Conservation (phyloP, 2,888 invertebrate genomes). For the Leucoma salicis region DNA sequence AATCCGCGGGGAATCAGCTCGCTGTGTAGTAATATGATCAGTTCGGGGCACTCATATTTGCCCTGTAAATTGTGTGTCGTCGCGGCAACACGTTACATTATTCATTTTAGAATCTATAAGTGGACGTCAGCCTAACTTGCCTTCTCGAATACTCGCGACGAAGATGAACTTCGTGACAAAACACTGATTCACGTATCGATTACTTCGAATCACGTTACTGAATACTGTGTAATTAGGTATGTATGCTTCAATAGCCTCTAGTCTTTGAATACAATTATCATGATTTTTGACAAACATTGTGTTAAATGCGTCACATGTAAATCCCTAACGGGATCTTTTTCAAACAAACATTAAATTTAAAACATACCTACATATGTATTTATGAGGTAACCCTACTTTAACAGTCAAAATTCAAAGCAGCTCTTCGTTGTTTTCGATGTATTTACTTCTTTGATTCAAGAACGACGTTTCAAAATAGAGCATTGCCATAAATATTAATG, state of each 20-base stretch:
- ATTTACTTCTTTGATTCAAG: slow-evolving; percentile 26
- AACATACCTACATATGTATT: slow-evolving; percentile 23
- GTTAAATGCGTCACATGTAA: slow-evolving; percentile 14
- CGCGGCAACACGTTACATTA: slow-evolving; percentile 57
- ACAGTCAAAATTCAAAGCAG: slow-evolving; percentile 29
- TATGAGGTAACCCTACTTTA: slow-evolving; percentile 23
- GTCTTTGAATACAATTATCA: slow-evolving; percentile 11
- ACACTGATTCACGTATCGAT: slow-evolving; percentile 48
- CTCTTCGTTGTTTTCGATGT: slow-evolving; percentile 25
- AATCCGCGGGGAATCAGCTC: slow-evolving; percentile 77
- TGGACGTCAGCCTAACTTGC: slow-evolving; percentile 36
- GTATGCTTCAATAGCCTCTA: slow-evolving; percentile 21
- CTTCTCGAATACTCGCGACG: slow-evolving; percentile 43
- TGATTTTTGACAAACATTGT: slow-evolving; percentile 20
- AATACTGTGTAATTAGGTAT: no score
- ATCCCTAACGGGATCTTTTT: slow-evolving; percentile 15
- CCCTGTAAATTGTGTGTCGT: slow-evolving; percentile 59
- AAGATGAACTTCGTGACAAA: slow-evolving; percentile 24
- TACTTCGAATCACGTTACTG: slow-evolving; percentile 41
- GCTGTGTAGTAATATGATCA: slow-evolving; percentile 72
- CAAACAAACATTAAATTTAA: slow-evolving; percentile 12
- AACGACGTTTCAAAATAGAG: slow-evolving; percentile 19
- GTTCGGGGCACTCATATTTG: slow-evolving; percentile 63
- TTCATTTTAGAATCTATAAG: slow-evolving; percentile 58
- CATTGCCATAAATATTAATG: slow-evolving; percentile 13